Base-by-base conservation (phyloP, 1,140 invertebrate species). In the Campoletis sonorensis region DNA sequence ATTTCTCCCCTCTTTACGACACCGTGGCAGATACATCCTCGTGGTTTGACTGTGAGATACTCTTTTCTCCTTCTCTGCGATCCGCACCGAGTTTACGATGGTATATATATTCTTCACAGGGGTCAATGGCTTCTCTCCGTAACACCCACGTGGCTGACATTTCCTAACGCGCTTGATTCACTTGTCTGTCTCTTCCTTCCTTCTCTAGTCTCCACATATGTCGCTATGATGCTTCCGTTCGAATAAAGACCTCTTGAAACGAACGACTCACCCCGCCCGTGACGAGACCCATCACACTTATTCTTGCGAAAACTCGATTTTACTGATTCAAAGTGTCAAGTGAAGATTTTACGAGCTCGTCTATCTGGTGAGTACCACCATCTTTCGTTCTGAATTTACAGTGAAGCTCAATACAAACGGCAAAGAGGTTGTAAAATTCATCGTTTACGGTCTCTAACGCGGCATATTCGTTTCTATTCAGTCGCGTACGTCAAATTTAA, bases 61-160 rank as follows among this genome's bases (percentile, higher is more conserved):
- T 64, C 79, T 82, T 76, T 75, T 79, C 67, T 68, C 67, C 33
- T 77, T 8, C 64, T 80, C 13, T 73, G 80, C 80, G 79, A 79
- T 85, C n/a, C n/a, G 58, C 64, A 30, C 54, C 10, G 45, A 68
- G 27, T 83, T 83, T 67, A 85, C 79, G 75, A 70, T 58, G 81
- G 72, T 83, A 84, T 86, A 82, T 84, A 27, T 64, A 64, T 27
- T 23, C 51, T 77, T 77, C 23, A 37, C 73, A 37, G 30, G 54
- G 73, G 73, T 77, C 73, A 61, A 77, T 40, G 54, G 1, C 26
- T 61, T 77, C 23, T 27, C 73, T n/a, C 10, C 18, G 15, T 61
- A 61, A 64, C n/a, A n/a, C 61, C 73, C 51, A 77, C 54, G 54
- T 77, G 73, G 51, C 23, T 30, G 27, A n/a, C 10, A 16, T 77